A percentile compares a stretch with the other conserved stretches of the same genome.
Conservation (phyloP, 1,140 invertebrate species). For the Phymorhynchus buccinoides region DNA sequence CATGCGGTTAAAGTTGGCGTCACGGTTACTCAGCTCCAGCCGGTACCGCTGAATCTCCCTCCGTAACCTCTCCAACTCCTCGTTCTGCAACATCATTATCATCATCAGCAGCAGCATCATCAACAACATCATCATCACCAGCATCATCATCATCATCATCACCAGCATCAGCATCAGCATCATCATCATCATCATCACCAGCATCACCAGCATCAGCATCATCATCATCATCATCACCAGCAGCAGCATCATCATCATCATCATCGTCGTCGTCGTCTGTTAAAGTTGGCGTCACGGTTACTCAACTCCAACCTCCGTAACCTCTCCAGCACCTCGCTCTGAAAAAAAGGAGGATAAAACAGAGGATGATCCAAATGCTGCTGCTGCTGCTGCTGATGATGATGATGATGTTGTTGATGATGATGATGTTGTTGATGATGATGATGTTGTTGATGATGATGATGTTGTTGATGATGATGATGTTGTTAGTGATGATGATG, state of each 20-base stretch:
- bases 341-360: neutral
- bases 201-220: too few species aligned
- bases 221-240: too few species aligned
- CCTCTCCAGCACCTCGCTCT: constrained; percentile 66
- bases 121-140: too few species aligned
- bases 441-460: constrained; percentile 7
- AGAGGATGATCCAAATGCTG: neutral
- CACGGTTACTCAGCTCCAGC: constrained; percentile 70
- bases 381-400: too few species aligned
- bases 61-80: constrained; percentile 65
- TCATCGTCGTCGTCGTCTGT: too few species aligned
- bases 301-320: constrained; percentile 66
- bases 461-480: neutral
- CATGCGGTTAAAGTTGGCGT: constrained; percentile 71
- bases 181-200: too few species aligned
- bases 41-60: constrained; percentile 66
- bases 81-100: too few species aligned
- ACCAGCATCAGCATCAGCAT: too few species aligned
- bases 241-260: too few species aligned
- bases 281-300: constrained; percentile 71
- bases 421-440: neutral
- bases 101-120: too few species aligned
- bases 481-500: neutral
- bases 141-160: too few species aligned
- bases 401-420: constrained; percentile 4